Percentiles rank a stretch among this genome's conserved stretches.
Evolutionary conservation across 1,140 invertebrate genomes (phyloP).

Genomic region (Stegodyphus mimosarum): DNA sequence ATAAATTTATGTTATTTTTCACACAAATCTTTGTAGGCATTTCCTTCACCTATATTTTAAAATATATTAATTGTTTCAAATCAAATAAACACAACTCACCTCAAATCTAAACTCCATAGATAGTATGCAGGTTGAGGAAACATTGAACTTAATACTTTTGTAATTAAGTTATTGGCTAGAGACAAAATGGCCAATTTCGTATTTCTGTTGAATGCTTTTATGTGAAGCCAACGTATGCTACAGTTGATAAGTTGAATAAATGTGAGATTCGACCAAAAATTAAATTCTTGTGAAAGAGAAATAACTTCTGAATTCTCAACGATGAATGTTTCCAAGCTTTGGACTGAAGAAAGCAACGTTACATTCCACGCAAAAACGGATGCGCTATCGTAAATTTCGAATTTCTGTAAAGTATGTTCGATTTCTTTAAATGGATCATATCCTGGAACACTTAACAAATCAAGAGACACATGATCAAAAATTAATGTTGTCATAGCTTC

Average conservation of each 20-base stretch:
- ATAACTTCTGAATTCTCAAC: not conserved
- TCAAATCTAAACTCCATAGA: not conserved
- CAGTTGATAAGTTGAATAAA: not conserved
- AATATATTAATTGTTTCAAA: not conserved
- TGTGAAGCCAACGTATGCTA: not conserved
- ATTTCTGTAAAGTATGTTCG: not conserved
- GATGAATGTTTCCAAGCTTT: not conserved
- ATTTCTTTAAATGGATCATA: not conserved
- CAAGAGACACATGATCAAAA: not conserved
- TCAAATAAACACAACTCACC: not conserved
- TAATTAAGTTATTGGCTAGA: not conserved
- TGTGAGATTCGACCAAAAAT: not conserved
- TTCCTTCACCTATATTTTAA: too few relatives aligned
- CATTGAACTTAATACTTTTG: not conserved
- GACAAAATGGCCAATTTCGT: not conserved
- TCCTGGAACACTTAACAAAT: not conserved
- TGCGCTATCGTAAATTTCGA: not conserved
- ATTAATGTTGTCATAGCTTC: not conserved
- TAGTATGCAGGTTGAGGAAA: not conserved
- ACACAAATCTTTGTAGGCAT: too few relatives aligned
- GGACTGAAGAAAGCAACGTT: not conserved
- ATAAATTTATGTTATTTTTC: too few relatives aligned
- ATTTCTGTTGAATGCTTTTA: not conserved
- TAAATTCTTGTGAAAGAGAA: not conserved
- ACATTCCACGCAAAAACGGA: not conserved